phyloP scores from a whole-genome alignment of 2,797 vertebrate species.

The Sebastiscus tertius region DNA sequence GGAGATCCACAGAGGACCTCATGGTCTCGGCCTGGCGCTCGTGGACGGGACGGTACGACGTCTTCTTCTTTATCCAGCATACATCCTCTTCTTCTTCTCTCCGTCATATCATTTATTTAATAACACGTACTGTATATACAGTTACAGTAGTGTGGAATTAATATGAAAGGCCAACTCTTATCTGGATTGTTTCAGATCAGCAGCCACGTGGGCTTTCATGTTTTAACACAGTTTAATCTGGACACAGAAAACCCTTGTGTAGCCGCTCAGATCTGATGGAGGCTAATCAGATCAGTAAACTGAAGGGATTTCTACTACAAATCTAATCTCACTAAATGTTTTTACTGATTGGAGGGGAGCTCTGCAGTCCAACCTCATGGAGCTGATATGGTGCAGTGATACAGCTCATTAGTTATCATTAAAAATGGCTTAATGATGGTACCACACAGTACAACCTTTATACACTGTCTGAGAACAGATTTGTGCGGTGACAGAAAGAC shows the following conservation, averaged over 20 bases:
- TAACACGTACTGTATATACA: background rate
- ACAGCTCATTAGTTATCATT: background rate
- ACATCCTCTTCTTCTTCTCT: background rate
- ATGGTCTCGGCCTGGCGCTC: constrained; percentile 82
- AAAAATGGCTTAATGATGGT: background rate
- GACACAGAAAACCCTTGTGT: background rate
- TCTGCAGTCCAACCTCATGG: background rate
- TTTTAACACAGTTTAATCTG: constrained; percentile 7
- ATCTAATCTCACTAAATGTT: constrained; percentile 25
- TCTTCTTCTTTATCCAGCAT: background rate
- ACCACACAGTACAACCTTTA: background rate
- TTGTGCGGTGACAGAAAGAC: too few species aligned
- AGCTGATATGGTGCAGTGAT: background rate
- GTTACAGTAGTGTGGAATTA: background rate
- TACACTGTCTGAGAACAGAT: background rate
- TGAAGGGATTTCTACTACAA: constrained; percentile 1
- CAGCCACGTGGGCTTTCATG: background rate
- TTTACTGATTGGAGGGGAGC: background rate
- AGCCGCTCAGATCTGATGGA: constrained; percentile 4
- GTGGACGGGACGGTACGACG: constrained; percentile 80
- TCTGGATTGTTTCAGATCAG: background rate
- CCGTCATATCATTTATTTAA: background rate
- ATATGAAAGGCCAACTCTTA: background rate
- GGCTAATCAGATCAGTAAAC: constrained; percentile 31
- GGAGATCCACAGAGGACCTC: constrained; percentile 80